These are phyloP conservation scores for Anoplius nigerrimus DNA, from an alignment of 2,888 invertebrate species.

Conservation along the genomic window DNA sequence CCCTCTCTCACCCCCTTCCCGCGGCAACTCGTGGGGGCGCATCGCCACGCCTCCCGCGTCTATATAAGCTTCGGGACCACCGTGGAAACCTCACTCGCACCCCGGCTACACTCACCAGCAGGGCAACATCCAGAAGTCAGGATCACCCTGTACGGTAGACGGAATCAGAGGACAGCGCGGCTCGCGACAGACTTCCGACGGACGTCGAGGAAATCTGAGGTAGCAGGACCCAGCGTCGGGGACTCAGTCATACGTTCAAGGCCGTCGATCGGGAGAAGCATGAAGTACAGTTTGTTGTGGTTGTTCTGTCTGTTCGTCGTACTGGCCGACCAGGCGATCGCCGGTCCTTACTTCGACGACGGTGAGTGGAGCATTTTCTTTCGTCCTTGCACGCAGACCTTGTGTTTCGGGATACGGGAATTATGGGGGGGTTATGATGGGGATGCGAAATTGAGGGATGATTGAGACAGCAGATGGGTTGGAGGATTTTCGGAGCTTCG, in stretches of 20 bases:
- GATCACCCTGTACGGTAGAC: not conserved
- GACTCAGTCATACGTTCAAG: too few species aligned
- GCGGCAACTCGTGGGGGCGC: slow-evolving; percentile 51
- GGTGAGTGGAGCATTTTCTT: slow-evolving; percentile 59
- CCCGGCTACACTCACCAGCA: slow-evolving; percentile 40
- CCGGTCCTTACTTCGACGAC: slow-evolving; percentile 68
- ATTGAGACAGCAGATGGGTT: too few species aligned
- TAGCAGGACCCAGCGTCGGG: too few species aligned
- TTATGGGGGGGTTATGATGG: too few species aligned
- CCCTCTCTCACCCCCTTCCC: slow-evolving; percentile 40
- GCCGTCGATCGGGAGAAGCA: slow-evolving; percentile 18
- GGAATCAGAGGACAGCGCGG: too few species aligned
- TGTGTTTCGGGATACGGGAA: too few species aligned
- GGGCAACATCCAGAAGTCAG: not conserved
- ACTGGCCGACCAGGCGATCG: slow-evolving; percentile 57
- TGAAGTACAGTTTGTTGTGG: slow-evolving; percentile 66
- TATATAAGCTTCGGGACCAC: slow-evolving; percentile 67
- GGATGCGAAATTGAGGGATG: too few species aligned
- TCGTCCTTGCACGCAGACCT: too few species aligned
- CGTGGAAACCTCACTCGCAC: slow-evolving; percentile 66
- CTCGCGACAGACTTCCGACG: too few species aligned
- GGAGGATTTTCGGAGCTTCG: too few species aligned
- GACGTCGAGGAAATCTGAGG: too few species aligned
- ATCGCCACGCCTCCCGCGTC: slow-evolving; percentile 69
- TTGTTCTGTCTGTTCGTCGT: slow-evolving; percentile 60